Evolutionary conservation across 2,113 vertebrate genomes (phyloP).

Genomic region (Baryphthengus martii): DNA sequence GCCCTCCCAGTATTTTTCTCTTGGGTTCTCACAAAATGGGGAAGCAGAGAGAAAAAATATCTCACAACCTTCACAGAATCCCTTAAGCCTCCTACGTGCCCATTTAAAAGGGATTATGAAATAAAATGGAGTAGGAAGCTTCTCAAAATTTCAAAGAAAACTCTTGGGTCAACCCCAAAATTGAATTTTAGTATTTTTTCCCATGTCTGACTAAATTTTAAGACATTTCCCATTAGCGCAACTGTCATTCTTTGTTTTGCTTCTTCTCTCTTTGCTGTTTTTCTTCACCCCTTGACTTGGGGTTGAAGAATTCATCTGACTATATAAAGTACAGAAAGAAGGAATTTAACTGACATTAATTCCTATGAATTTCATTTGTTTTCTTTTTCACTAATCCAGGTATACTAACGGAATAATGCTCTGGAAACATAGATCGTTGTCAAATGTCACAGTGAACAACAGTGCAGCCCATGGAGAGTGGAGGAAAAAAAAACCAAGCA

Average conservation of each 20-base stretch:
- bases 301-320: constrained; percentile 32
- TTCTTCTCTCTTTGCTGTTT: not conserved
- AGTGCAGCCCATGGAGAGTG: not conserved
- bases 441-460: not conserved
- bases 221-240: not conserved
- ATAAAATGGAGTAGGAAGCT: constrained; percentile 3
- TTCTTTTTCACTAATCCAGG: constrained; percentile 55
- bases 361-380: constrained; percentile 27
- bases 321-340: constrained; percentile 31
- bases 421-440: constrained; percentile 21
- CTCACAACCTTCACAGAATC: not conserved
- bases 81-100: not conserved
- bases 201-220: not conserved
- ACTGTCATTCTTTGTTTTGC: constrained; percentile 1
- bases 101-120: constrained; percentile 34
- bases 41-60: constrained; percentile 13
- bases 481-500: not conserved
- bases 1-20: not conserved
- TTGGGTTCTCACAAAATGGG: not conserved
- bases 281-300: constrained; percentile 36
- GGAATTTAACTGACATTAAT: constrained; percentile 47
- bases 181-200: not conserved
- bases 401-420: constrained; percentile 31
- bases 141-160: constrained; percentile 30
- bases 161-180: not conserved